These are phyloP conservation scores for Drosophila meridionalis DNA, from an alignment of 2,888 invertebrate genomes.

Conservation along the genomic window DNA sequence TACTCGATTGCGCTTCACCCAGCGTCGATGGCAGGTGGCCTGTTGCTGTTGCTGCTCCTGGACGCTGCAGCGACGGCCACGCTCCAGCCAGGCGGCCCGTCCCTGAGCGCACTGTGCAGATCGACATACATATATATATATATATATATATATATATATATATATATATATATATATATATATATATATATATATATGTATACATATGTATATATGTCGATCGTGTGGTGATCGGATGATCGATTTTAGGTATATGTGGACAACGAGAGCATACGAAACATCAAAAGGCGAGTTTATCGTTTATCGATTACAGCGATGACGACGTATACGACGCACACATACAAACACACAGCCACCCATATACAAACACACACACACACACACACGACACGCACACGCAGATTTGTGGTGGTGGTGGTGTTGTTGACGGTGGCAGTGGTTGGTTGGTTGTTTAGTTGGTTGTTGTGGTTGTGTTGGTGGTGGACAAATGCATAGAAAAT, in stretches of 20 bases:
- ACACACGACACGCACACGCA: constrained; percentile 19
- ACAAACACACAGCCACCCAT: constrained; percentile 32
- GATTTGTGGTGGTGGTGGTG: constrained; percentile 19
- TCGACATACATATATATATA: neutral
- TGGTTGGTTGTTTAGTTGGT: constrained; percentile 35
- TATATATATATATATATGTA: neutral
- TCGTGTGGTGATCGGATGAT: constrained; percentile 31
- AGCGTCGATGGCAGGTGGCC: constrained; percentile 89
- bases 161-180: neutral
- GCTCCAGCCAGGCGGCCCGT: constrained; percentile 93
- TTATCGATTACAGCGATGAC: constrained; percentile 55
- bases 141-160: neutral
- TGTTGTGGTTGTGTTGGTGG: constrained; percentile 59
- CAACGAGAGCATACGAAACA: constrained; percentile 60
- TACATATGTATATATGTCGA: constrained; percentile 2
- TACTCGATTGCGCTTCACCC: constrained; percentile 95
- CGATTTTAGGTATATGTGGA: constrained; percentile 28
- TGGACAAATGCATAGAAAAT: constrained; percentile 79
- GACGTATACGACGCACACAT: constrained; percentile 63
- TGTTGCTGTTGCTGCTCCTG: constrained; percentile 89
- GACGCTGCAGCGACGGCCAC: constrained; percentile 88
- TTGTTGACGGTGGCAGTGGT: constrained; percentile 29
- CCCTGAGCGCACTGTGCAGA: constrained; percentile 90
- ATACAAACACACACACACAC: constrained; percentile 21
- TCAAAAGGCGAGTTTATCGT: constrained; percentile 53